Evolutionary conservation across 2,888 invertebrate species (phyloP).

Genomic region (Pseudococcus viburni): DNA sequence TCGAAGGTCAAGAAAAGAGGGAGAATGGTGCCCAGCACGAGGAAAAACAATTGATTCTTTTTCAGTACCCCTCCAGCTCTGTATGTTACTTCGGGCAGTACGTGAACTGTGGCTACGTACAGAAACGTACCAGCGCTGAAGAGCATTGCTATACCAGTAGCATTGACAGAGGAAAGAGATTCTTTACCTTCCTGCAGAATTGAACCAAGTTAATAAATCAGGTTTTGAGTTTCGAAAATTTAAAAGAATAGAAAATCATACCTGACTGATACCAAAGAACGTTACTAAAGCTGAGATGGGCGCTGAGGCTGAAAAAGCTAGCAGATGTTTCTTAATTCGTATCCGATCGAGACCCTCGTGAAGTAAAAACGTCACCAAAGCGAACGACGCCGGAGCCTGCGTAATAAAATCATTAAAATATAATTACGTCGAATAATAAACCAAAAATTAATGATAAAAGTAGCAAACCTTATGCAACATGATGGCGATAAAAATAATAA

Average conservation of each 20-base stretch:
- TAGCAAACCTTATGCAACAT: conserved; percentile 92
- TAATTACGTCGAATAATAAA: background rate
- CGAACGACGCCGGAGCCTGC: conserved; percentile 97
- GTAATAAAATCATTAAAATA: conserved; percentile 64
- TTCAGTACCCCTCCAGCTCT: conserved; percentile 74
- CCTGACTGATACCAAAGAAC: conserved; percentile 90
- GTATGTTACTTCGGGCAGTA: conserved; percentile 90
- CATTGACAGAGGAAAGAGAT: conserved; percentile 88
- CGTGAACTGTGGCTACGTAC: conserved; percentile 98
- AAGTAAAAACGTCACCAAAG: conserved; percentile 95
- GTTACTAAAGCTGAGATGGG: conserved; percentile 91
- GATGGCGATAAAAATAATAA: conserved; percentile 97
- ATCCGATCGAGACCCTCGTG: conserved; percentile 94
- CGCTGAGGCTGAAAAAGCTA: conserved; percentile 93
- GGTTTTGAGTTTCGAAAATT: background rate
- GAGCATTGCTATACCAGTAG: conserved; percentile 97
- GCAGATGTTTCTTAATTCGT: conserved; percentile 88
- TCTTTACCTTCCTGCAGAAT: conserved; percentile 87
- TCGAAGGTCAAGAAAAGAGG: conserved; percentile 93
- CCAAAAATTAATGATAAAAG: background rate
- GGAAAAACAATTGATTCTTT: conserved; percentile 83
- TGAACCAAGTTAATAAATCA: background rate
- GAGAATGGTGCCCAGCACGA: conserved; percentile 89
- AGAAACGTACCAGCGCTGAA: conserved; percentile 99
- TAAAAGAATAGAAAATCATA: conserved; percentile 69